Conservation (phyloP, 1,140 invertebrate species). For the Drosophila nikananu region DNA sequence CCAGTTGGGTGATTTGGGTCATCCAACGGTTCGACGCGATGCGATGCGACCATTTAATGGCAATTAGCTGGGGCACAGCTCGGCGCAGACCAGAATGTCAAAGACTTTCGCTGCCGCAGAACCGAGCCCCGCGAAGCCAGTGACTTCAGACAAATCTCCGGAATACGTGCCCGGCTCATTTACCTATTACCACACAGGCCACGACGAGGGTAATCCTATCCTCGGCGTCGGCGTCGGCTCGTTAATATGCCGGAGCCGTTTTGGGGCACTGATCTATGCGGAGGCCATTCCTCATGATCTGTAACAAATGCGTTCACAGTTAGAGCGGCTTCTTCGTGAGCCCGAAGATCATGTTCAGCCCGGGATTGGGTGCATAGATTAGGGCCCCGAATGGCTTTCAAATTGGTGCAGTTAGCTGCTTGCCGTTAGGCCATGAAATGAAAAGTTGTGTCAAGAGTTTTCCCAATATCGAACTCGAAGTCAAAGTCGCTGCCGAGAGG, state of each 20-base stretch:
- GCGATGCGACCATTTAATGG: slow-evolving; percentile 50
- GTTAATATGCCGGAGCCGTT: slow-evolving; percentile 64
- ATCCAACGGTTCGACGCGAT: slow-evolving; percentile 44
- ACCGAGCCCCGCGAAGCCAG: slow-evolving; percentile 21
- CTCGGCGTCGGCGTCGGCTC: slow-evolving; percentile 26
- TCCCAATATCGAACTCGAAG: slow-evolving; percentile 28
- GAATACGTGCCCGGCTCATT: slow-evolving; percentile 56
- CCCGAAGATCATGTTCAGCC: slow-evolving; percentile 55
- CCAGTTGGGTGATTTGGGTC: slow-evolving; percentile 50
- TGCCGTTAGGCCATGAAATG: slow-evolving; percentile 68
- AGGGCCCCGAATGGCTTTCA: slow-evolving; percentile 61
- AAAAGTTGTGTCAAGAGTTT: slow-evolving; percentile 57
- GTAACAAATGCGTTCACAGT: slow-evolving; percentile 69
- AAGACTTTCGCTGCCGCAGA: slow-evolving; percentile 40
- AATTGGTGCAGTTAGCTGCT: slow-evolving; percentile 52
- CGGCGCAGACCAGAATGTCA: slow-evolving; percentile 39
- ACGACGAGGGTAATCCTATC: slow-evolving; percentile 13
- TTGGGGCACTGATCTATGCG: slow-evolving; percentile 44
- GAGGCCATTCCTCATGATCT: slow-evolving; percentile 50
- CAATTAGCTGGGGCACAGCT: slow-evolving; percentile 41
- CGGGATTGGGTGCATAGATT: slow-evolving; percentile 64
- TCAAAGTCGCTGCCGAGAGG: slow-evolving; percentile 23
- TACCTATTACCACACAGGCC: slow-evolving; percentile 44
- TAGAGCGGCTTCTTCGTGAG: slow-evolving; percentile 57
- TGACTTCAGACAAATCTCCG: slow-evolving; percentile 57